Percentiles rank a stretch among this genome's conserved stretches.
These are phyloP conservation scores for Noturus placidus DNA, from an alignment of 2,113 vertebrate species.

Conservation along the genomic window DNA sequence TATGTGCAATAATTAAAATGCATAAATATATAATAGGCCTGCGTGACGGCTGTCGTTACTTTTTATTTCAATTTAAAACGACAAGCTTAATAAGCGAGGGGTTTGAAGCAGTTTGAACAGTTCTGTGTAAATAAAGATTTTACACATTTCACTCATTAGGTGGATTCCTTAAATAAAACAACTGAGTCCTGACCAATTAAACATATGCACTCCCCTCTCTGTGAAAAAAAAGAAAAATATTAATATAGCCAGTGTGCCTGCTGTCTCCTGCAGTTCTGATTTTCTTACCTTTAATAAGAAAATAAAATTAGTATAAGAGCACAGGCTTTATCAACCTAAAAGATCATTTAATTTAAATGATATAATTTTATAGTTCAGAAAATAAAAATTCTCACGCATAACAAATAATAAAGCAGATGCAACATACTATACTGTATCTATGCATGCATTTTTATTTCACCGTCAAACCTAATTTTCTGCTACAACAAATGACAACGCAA, in stretches of 20 bases:
- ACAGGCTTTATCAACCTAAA: background rate
- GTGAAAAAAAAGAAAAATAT: background rate
- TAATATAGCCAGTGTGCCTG: background rate
- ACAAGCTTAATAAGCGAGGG: background rate
- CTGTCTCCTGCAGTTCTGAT: background rate
- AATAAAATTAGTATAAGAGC: background rate
- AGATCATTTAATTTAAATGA: no score
- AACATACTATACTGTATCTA: background rate
- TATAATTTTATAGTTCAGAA: background rate
- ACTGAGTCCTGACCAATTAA: slow-evolving; percentile 1
- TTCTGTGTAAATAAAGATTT: background rate
- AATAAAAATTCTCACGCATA: background rate
- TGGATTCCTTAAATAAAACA: background rate
- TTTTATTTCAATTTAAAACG: background rate
- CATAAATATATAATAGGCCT: background rate
- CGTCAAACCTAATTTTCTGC: background rate
- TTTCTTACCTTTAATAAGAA: background rate
- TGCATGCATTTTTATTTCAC: background rate
- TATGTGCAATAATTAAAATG: background rate
- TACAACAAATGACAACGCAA: slow-evolving; percentile 40
- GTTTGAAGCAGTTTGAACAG: background rate
- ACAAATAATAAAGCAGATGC: background rate
- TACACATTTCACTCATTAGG: background rate
- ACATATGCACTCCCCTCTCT: background rate
- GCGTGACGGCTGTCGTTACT: background rate